Base-by-base conservation (phyloP, 2,797 vertebrate genomes). In the Fistularia tabacaria region DNA sequence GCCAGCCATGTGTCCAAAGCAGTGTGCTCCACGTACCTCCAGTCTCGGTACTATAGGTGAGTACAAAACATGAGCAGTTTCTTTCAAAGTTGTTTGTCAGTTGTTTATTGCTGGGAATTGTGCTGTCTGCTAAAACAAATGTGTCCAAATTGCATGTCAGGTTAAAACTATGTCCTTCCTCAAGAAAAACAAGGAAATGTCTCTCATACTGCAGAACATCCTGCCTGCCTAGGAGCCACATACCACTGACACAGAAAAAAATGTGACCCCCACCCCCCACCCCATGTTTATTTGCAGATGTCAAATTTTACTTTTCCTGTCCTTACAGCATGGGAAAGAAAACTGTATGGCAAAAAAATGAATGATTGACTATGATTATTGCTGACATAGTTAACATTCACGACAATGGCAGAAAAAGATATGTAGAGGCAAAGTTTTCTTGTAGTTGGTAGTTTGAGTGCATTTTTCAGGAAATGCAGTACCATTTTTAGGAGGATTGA, bases 31-130 rank as follows among this genome's bases (percentile, higher is more conserved):
- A 99, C 97, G 14, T 99, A 99, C 72, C 93, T 99, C 71, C 97
- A 99, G 74, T 99, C 97, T 72, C 94, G 97, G 74, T 99, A 99
- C 91, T 99, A 99, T 86, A 98, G 97, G 97, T 99, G 89, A 93
- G 83, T 82, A 73, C 67, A 68, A 69, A 46, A 43, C 54, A 14
- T 3, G 9, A 13, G 41, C 9, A 14, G 8, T 50, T 10, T 11
- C 14, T 55, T 6, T 55, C 8, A n/a, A n/a, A n/a, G n/a, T 3
- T 42, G 7, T 52, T 54, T 39, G 13, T 39, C 10, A 13, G 41
- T 25, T 41, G 9, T 25, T 39, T 55, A 25, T 25, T 5, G 25
- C 25, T 14, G 6, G 43, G 8, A 45, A 25, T 55, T 38, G 4
- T 49, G 43, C 38, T 3, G 55, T 6, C 1, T 51, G 40, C 41